Conservation (phyloP, 2,888 invertebrate species). For the Pasiphila rectangulata region DNA sequence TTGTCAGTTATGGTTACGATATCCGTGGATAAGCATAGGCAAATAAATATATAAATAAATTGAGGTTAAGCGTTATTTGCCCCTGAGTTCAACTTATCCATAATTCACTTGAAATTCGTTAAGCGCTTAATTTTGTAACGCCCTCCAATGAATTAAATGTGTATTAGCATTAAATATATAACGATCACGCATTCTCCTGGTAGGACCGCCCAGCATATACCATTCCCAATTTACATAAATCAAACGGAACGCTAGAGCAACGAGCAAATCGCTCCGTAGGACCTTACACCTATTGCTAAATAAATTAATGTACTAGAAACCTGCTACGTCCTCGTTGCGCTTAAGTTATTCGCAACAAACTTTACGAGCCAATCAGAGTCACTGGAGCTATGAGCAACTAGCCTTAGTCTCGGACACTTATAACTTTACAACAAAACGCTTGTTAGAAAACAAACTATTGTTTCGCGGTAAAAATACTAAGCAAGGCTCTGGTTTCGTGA, state of each 20-base stretch:
- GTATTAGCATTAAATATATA: constrained; percentile 28
- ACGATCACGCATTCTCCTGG: constrained; percentile 41
- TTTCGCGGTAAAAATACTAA: constrained; percentile 10
- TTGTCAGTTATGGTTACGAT: background rate
- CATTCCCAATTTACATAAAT: constrained; percentile 62
- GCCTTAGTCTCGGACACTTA: constrained; percentile 10
- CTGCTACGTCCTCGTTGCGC: constrained; percentile 23
- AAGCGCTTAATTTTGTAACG: background rate
- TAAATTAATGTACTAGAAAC: constrained; percentile 40
- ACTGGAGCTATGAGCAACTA: constrained; percentile 16
- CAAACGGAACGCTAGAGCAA: constrained; percentile 43
- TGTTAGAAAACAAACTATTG: constrained; percentile 9
- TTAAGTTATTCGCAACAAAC: constrained; percentile 23
- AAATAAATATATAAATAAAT: background rate
- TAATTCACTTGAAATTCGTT: constrained; percentile 13
- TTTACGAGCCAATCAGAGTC: constrained; percentile 25
- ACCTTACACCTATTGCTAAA: constrained; percentile 47
- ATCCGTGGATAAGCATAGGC: background rate
- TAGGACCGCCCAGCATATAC: constrained; percentile 39
- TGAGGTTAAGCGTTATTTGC: constrained; percentile 1
- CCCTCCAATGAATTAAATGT: constrained; percentile 25
- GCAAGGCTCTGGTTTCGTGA: constrained; percentile 13
- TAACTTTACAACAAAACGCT: constrained; percentile 6
- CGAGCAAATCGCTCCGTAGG: constrained; percentile 38
- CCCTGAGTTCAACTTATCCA: constrained; percentile 3